Evolutionary conservation across 2,797 vertebrate genomes (phyloP).

Genomic region (Acanthopagrus latus): DNA sequence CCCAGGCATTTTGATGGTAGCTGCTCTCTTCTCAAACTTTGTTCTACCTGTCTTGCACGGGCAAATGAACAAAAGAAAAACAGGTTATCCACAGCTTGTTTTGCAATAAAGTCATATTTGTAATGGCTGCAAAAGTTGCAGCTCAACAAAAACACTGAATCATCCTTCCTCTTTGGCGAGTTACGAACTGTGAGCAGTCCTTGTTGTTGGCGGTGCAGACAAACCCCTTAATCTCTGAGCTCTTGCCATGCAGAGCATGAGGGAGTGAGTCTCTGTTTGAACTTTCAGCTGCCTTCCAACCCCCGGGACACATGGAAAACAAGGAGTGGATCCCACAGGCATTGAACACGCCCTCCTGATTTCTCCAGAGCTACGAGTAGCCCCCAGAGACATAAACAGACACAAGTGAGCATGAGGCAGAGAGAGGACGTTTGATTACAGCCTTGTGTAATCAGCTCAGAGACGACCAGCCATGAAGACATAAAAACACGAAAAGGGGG

Average conservation of each 20-base stretch:
- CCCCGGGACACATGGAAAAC: constrained; percentile 82
- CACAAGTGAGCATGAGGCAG: constrained; percentile 48
- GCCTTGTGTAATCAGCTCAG: constrained; percentile 57
- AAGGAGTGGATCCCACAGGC: constrained; percentile 81
- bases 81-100: constrained; percentile 45
- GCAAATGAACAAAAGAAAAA: constrained; percentile 59
- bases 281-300: constrained; percentile 84
- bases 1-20: constrained; percentile 47
- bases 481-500: constrained; percentile 47
- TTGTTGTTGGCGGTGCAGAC: constrained; percentile 75
- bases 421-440: constrained; percentile 53
- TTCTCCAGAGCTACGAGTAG: constrained; percentile 59
- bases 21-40: constrained; percentile 46
- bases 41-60: constrained; percentile 58
- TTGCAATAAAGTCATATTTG: constrained; percentile 52
- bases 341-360: constrained; percentile 67
- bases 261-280: constrained; percentile 84
- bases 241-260: constrained; percentile 78
- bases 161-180: constrained; percentile 77
- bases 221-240: constrained; percentile 85
- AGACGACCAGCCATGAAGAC: constrained; percentile 50
- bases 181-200: constrained; percentile 73
- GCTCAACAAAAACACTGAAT: constrained; percentile 55
- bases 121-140: constrained; percentile 63
- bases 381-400: constrained; percentile 63